Percentiles rank a stretch among this genome's conserved stretches.
These are phyloP conservation scores for Drosophila virilis DNA, from an alignment of 1,140 invertebrate species.

Conservation along the genomic window DNA sequence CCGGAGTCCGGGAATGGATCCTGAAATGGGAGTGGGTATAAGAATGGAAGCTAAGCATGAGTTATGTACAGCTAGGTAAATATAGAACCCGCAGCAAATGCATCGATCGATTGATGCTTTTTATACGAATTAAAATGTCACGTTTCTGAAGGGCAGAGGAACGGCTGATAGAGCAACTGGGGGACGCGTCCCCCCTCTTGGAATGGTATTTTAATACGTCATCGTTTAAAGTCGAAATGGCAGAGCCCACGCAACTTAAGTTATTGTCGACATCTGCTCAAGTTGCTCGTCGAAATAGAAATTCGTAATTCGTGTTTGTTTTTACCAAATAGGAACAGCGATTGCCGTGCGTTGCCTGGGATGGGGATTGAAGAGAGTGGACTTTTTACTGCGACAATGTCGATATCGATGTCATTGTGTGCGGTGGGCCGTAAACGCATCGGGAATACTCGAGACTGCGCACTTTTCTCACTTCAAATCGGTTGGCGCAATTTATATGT, in stretches of 20 bases:
- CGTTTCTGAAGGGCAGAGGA: conserved; percentile 47
- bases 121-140: conserved; percentile 81
- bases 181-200: conserved; percentile 17
- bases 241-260: conserved; percentile 72
- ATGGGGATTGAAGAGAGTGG: not conserved
- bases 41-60: conserved; percentile 67
- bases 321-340: conserved; percentile 61
- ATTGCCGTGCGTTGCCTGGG: conserved; percentile 3
- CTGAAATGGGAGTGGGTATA: not conserved
- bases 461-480: conserved; percentile 51
- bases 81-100: conserved; percentile 74
- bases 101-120: conserved; percentile 75
- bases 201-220: conserved; percentile 79
- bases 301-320: conserved; percentile 74
- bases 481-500: conserved; percentile 73
- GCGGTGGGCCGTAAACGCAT: conserved; percentile 63
- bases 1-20: not conserved
- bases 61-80: conserved; percentile 76
- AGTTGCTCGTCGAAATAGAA: conserved; percentile 61
- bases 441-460: conserved; percentile 48
- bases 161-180: not conserved
- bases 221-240: conserved; percentile 62
- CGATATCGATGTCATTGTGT: conserved; percentile 37
- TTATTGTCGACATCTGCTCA: conserved; percentile 76
- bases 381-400: conserved; percentile 5